Evolutionary conservation across 2,888 invertebrate genomes (phyloP).

Genomic region (Epistrophe eligans): DNA sequence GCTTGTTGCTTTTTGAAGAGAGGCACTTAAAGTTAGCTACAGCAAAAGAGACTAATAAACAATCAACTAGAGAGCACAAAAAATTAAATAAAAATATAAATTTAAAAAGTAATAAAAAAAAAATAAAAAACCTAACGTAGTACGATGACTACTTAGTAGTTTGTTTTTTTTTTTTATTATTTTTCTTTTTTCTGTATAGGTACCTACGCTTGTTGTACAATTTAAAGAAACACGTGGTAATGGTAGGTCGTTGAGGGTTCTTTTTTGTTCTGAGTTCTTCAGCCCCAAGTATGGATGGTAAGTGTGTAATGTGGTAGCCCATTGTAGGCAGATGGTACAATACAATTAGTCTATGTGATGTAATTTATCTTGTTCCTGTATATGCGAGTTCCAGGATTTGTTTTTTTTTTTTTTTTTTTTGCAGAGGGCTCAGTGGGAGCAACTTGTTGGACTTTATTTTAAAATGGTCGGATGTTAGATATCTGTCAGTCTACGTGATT

Average conservation of each 20-base stretch:
- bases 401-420: not conserved
- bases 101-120: constrained; percentile 11
- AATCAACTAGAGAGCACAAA: constrained; percentile 19
- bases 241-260: constrained; percentile 63
- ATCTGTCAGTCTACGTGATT: constrained; percentile 34
- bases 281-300: constrained; percentile 33
- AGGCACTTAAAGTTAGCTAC: constrained; percentile 39
- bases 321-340: constrained; percentile 71
- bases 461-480: constrained; percentile 37
- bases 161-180: not conserved
- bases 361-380: constrained; percentile 58
- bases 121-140: constrained; percentile 7
- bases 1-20: constrained; percentile 27
- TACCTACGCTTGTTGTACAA: constrained; percentile 31
- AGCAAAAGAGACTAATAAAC: constrained; percentile 41
- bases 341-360: constrained; percentile 51
- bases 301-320: constrained; percentile 66
- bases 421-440: not conserved
- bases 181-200: constrained; percentile 16
- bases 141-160: constrained; percentile 40
- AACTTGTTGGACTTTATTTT: constrained; percentile 23
- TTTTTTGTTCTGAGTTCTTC: constrained; percentile 17
- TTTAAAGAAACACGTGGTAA: constrained; percentile 69
- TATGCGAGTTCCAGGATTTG: constrained; percentile 1
- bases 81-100: constrained; percentile 20